These are phyloP conservation scores for Brenthis ino DNA, from an alignment of 2,888 invertebrate species.

Conservation along the genomic window DNA sequence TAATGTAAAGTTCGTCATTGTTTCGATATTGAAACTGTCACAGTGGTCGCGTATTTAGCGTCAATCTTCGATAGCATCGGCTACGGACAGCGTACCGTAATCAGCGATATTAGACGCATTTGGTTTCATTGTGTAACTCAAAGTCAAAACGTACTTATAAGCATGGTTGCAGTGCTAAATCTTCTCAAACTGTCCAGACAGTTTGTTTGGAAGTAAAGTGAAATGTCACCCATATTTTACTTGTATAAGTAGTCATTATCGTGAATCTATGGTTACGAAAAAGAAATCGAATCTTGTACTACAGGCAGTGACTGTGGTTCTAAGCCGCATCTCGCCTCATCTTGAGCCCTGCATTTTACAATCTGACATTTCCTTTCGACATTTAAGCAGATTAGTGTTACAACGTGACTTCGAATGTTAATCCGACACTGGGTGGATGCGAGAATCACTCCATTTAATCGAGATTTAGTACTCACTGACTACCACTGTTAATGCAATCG, in stretches of 20 bases:
- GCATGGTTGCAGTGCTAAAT: not conserved
- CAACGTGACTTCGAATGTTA: conserved; percentile 75
- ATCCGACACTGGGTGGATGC: conserved; percentile 78
- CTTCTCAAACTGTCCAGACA: too few relatives aligned
- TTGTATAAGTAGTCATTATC: not conserved
- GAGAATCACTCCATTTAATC: conserved; percentile 75
- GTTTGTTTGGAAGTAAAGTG: too few relatives aligned
- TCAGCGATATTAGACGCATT: conserved; percentile 68
- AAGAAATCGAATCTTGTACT: conserved; percentile 52
- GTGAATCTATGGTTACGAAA: not conserved
- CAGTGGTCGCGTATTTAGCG: conserved; percentile 77
- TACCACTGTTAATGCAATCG: conserved; percentile 48
- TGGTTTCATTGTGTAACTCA: conserved; percentile 64
- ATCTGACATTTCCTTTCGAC: conserved; percentile 83
- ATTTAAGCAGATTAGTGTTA: conserved; percentile 81
- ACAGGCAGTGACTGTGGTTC: conserved; percentile 65
- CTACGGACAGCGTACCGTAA: conserved; percentile 53
- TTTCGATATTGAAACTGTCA: conserved; percentile 78
- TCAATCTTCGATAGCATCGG: conserved; percentile 79
- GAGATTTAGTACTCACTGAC: conserved; percentile 68
- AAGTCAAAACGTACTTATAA: conserved; percentile 1
- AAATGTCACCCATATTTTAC: not conserved
- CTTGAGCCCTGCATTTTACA: conserved; percentile 74
- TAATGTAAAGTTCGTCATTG: conserved; percentile 74
- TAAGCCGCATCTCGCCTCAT: conserved; percentile 70